These are phyloP conservation scores for Phaethon lepturus DNA, from an alignment of 2,113 vertebrate genomes.

Conservation along the genomic window DNA sequence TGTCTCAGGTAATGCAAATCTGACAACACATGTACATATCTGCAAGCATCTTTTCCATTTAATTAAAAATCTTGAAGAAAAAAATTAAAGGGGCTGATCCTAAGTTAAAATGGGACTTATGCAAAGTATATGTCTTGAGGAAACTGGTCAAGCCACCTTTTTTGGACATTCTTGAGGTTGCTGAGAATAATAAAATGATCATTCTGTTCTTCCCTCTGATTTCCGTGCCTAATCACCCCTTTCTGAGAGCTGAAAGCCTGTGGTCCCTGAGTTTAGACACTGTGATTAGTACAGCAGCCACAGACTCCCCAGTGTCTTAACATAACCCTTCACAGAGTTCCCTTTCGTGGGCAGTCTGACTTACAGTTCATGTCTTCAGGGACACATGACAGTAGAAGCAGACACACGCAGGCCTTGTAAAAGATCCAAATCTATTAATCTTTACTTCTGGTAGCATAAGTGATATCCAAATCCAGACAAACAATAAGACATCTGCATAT, in stretches of 20 bases:
- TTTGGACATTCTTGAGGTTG: background rate
- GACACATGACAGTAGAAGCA: background rate
- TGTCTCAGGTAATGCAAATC: background rate
- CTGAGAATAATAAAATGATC: background rate
- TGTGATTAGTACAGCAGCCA: background rate
- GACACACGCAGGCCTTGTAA: background rate
- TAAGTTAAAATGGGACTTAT: background rate
- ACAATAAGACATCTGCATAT: background rate
- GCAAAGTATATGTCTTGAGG: background rate
- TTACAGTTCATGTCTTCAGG: background rate
- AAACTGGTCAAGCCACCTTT: background rate
- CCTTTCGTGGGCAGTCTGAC: background rate
- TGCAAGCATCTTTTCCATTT: background rate
- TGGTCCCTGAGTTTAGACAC: background rate
- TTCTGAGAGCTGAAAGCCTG: background rate
- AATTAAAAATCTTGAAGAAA: background rate
- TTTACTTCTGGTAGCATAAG: background rate
- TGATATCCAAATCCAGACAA: background rate
- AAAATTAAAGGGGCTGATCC: background rate
- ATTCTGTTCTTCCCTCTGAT: background rate
- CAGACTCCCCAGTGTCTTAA: background rate
- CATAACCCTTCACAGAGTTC: conserved; percentile 2
- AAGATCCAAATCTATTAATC: background rate
- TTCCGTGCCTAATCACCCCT: background rate
- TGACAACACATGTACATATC: background rate